phyloP scores from a whole-genome alignment of 1,140 invertebrate species.

The Neotoxoptera formosana region DNA sequence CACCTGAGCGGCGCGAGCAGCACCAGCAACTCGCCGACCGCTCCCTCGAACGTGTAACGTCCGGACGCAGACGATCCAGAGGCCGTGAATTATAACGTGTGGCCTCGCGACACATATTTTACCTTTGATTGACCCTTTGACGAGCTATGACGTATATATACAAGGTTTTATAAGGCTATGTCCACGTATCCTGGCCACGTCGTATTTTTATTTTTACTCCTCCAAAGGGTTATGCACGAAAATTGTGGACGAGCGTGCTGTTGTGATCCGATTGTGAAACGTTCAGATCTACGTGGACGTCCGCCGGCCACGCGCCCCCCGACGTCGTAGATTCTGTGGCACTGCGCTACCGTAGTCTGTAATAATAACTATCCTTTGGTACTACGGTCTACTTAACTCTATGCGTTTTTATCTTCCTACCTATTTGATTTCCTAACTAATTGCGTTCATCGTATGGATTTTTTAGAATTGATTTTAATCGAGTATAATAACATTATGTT shows the following conservation, averaged over 20 bases:
- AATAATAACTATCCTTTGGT: too few species aligned
- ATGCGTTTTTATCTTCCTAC: too few species aligned
- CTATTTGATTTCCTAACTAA: too few species aligned
- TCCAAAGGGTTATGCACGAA: neutral
- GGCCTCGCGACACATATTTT: neutral
- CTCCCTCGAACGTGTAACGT: slow-evolving; percentile 44
- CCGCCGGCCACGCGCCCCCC: too few species aligned
- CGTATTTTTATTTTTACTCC: neutral
- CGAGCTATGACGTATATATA: neutral
- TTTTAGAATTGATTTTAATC: too few species aligned
- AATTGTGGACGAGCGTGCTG: neutral
- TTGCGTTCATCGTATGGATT: too few species aligned
- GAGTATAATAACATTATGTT: too few species aligned
- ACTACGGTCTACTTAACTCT: too few species aligned
- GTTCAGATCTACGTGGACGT: neutral
- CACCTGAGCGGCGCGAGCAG: slow-evolving; percentile 64
- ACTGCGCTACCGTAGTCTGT: neutral
- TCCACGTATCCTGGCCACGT: neutral
- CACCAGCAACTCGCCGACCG: slow-evolving; percentile 66
- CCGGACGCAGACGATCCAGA: neutral
- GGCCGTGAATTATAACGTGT: neutral
- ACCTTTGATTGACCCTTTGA: neutral
- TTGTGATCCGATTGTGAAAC: slow-evolving; percentile 11
- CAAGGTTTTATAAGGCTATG: neutral
- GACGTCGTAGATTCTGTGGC: neutral